These are phyloP conservation scores for Chloropsis hardwickii DNA, from an alignment of 2,113 vertebrate species.

Conservation along the genomic window DNA sequence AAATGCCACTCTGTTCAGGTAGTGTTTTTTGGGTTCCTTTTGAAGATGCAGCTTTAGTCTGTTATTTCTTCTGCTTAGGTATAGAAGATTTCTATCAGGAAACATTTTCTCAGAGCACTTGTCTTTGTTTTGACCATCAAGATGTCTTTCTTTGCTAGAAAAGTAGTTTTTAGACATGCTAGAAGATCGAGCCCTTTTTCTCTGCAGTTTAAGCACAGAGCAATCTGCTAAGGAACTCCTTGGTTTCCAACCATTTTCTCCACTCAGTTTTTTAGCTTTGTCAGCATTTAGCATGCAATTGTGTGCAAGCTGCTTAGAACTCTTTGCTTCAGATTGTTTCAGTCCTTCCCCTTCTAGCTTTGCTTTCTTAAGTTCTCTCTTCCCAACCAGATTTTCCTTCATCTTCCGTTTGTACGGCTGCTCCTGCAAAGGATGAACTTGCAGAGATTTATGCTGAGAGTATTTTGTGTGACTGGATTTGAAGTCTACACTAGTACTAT, in stretches of 20 bases:
- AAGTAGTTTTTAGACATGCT: neutral
- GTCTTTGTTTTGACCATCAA: neutral
- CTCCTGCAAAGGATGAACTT: conserved; percentile 41
- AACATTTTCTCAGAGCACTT: conserved; percentile 34
- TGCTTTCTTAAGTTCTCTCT: conserved; percentile 4
- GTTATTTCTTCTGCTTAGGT: conserved; percentile 21
- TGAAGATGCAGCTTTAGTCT: conserved; percentile 26
- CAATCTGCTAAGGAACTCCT: conserved; percentile 29
- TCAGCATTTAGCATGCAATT: neutral
- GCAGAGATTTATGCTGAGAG: neutral
- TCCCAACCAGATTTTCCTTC: conserved; percentile 16
- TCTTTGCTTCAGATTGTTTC: neutral
- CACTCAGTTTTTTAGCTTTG: conserved; percentile 30
- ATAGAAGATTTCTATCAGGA: conserved; percentile 45
- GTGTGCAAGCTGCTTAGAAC: neutral
- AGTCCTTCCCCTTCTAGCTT: neutral
- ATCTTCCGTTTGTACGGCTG: conserved; percentile 49
- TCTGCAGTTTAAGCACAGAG: conserved; percentile 6
- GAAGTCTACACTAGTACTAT: neutral
- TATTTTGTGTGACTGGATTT: neutral
- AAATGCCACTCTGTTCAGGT: conserved; percentile 72
- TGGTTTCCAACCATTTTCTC: neutral
- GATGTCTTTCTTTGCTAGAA: conserved; percentile 13
- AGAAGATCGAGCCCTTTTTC: conserved; percentile 1
- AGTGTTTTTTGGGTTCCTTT: conserved; percentile 69